Base-by-base conservation (phyloP, 1,140 invertebrate species). In the Agrilus planipennis region DNA sequence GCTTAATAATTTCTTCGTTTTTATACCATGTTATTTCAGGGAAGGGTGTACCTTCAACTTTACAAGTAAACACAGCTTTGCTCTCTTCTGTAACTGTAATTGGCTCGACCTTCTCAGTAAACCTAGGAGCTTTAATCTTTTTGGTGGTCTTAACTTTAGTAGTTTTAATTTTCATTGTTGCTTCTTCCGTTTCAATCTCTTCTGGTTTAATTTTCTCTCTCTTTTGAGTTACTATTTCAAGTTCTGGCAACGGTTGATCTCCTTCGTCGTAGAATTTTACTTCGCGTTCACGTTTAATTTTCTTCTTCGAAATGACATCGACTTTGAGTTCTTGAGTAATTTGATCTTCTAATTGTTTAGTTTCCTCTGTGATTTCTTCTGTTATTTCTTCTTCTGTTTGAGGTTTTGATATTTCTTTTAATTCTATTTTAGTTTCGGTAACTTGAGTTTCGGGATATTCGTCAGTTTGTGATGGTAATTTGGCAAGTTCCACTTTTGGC, bases 21-120 rank as follows among this genome's bases (percentile, higher is more conserved):
- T 75, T 78, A 50, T 75, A 84, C 87, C 87, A 90, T 27, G 68
- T 69, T 30, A 89, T 72, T 50, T 77, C 72, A 4, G 82, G 80
- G 50, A 69, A 63, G 5, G 82, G 82, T 47, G 62, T 62, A 44
- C 79, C 81, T 50, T 75, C 70, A 14, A 89, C 71, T 47, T 76
- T 72, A 53, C 78, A 81, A 32, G 73, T 69, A 18, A 88, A 71
- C 23, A 68, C 60, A 0, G 73, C 71, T 11, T 73, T 71, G 54
- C 77, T 68, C 41, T 76, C 70, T 34, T 67, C 64, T 47, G 80
- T 69, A 2, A 68, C 67, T 38, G 76, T 70, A 4, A 77, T 67
- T 23, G 83, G 79, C 51, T 81, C 71, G 16, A 84, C 62, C 36
- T 78, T 72, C 54, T 82, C 69, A 7, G 74, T 73, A 52, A 87